Conservation (phyloP, 2,888 invertebrate genomes). For the Macrosoma leucophasiata region DNA sequence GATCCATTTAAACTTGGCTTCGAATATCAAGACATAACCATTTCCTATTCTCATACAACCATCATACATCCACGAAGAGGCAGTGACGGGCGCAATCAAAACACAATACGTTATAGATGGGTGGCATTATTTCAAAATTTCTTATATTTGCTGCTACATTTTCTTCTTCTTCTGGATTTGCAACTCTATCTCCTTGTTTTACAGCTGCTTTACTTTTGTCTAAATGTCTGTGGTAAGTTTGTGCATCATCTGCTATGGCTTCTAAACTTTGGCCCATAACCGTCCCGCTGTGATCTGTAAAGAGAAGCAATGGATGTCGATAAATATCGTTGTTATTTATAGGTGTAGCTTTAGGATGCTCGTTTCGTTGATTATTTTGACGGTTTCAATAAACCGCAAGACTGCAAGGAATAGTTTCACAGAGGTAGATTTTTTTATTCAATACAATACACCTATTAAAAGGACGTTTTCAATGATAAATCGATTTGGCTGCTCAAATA, state of each 20-base stretch:
- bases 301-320: conserved; percentile 48
- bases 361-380: conserved; percentile 33
- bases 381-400: conserved; percentile 22
- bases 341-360: conserved; percentile 34
- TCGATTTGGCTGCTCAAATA: neutral
- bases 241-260: conserved; percentile 36
- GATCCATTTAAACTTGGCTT: conserved; percentile 50
- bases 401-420: neutral
- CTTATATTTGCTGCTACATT: conserved; percentile 15
- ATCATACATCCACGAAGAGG: conserved; percentile 51
- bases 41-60: conserved; percentile 45
- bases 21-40: conserved; percentile 60
- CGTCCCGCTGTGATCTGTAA: conserved; percentile 57
- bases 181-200: conserved; percentile 18
- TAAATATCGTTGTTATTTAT: conserved; percentile 48
- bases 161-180: conserved; percentile 17
- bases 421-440: neutral
- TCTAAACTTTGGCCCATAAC: conserved; percentile 54
- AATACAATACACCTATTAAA: neutral
- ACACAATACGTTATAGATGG: conserved; percentile 73
- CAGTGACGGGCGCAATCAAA: conserved; percentile 66
- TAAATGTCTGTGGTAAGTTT: conserved; percentile 21
- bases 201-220: conserved; percentile 1
- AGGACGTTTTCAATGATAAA: neutral
- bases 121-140: conserved; percentile 44